phyloP scores from a whole-genome alignment of 1,140 invertebrate genomes.

The Sitodiplosis mosellana region DNA sequence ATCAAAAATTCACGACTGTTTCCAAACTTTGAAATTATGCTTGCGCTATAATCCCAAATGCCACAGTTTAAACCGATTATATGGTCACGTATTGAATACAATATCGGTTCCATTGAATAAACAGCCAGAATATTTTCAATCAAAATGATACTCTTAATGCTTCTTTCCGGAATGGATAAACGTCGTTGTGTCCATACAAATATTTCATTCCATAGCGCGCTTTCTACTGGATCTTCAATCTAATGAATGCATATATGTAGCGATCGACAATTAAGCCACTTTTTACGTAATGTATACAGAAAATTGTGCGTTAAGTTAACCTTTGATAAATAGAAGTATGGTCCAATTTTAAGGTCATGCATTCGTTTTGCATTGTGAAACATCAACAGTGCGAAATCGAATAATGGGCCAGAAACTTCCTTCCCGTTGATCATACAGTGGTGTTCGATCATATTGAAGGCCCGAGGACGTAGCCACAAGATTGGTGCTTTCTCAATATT shows the following conservation, averaged over 20 bases:
- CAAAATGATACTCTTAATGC: conserved; percentile 51
- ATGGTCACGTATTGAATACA: conserved; percentile 44
- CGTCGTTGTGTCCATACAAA: conserved; percentile 44
- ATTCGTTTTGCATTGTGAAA: conserved; percentile 40
- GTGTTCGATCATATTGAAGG: conserved; percentile 58
- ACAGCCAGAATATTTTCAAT: conserved; percentile 52
- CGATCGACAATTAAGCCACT: too few species aligned
- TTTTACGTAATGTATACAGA: not conserved
- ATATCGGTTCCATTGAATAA: conserved; percentile 51
- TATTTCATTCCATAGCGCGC: conserved; percentile 50
- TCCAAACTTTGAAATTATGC: conserved; percentile 50
- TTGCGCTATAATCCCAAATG: conserved; percentile 58
- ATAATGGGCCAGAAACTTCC: conserved; percentile 41
- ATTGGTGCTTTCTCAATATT: conserved; percentile 32
- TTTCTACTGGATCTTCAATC: conserved; percentile 42
- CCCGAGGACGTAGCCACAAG: conserved; percentile 46
- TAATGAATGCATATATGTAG: conserved; percentile 29
- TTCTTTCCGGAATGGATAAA: conserved; percentile 33
- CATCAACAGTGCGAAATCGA: conserved; percentile 49
- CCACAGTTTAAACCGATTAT: conserved; percentile 54
- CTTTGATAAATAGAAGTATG: conserved; percentile 17
- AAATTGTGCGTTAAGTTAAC: not conserved
- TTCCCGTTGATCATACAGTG: conserved; percentile 45
- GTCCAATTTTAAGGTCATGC: conserved; percentile 33
- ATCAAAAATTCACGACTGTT: conserved; percentile 36